Percentiles rank a stretch among this genome's conserved stretches.
These are phyloP conservation scores for Tenthredo scrophulariae DNA, from an alignment of 2,888 invertebrate genomes.

Conservation along the genomic window DNA sequence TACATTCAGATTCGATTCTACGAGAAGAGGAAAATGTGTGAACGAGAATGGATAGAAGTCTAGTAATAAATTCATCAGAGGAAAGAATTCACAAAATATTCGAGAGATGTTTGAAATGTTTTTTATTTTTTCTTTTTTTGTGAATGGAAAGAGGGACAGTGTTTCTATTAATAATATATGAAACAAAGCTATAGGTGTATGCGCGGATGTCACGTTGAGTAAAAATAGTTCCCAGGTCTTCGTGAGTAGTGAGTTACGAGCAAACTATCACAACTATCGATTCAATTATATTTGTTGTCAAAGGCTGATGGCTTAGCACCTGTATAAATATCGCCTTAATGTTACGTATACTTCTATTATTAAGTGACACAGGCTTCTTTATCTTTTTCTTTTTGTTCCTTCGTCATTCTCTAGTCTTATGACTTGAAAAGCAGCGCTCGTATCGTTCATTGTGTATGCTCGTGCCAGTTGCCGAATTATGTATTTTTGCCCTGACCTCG, in stretches of 20 bases:
- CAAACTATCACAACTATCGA: conserved; percentile 9
- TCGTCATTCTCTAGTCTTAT: not conserved
- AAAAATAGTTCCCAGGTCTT: conserved; percentile 31
- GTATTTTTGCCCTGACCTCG: not conserved
- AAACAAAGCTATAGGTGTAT: not conserved
- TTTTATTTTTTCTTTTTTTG: not conserved
- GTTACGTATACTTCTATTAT: not conserved
- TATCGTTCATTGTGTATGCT: not conserved
- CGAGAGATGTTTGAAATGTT: not conserved
- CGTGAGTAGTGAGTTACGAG: not conserved
- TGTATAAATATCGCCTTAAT: not conserved
- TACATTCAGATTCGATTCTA: not conserved
- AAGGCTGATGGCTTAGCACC: not conserved
- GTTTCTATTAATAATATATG: conserved; percentile 23
- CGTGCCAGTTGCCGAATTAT: not conserved
- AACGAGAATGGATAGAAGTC: not conserved
- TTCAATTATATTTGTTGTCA: not conserved
- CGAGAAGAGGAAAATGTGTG: not conserved
- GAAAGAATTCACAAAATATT: not conserved
- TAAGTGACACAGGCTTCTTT: not conserved
- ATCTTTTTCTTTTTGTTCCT: not conserved
- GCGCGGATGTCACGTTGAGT: not conserved
- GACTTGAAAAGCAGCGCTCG: not conserved
- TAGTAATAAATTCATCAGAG: not conserved
- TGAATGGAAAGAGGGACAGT: conserved; percentile 19